Conservation (phyloP, 53 echinoderm and acorn worm species). For the Zoroaster sp. region DNA sequence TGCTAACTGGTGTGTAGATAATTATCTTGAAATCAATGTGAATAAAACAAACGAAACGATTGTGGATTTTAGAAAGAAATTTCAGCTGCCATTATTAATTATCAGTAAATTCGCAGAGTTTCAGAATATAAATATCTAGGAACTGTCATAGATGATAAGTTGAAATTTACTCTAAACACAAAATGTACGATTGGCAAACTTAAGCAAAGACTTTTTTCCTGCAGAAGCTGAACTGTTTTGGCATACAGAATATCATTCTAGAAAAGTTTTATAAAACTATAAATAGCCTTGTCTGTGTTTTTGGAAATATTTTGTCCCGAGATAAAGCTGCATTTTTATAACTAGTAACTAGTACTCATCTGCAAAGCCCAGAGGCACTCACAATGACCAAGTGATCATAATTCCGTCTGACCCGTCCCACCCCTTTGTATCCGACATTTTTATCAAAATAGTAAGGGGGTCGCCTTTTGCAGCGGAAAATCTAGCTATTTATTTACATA, state of each 20-base stretch:
- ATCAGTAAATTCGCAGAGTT: background rate
- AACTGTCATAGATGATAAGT: background rate
- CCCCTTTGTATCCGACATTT: background rate
- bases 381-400: background rate
- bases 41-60: background rate
- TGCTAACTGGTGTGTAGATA: background rate
- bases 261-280: background rate
- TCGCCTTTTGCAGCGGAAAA: background rate
- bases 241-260: background rate
- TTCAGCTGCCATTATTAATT: background rate
- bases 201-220: background rate
- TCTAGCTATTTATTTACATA: too few relatives aligned
- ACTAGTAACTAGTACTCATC: background rate
- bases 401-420: background rate
- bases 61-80: background rate
- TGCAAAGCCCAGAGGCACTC: background rate
- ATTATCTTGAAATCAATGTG: background rate
- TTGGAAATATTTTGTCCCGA: background rate
- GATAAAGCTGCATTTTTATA: background rate
- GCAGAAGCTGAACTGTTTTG: background rate
- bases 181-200: background rate
- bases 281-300: background rate
- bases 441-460: background rate
- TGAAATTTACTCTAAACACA: background rate
- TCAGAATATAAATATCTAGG: background rate